Conservation (phyloP, 1,140 invertebrate genomes). For the Probaryconus sp. region DNA sequence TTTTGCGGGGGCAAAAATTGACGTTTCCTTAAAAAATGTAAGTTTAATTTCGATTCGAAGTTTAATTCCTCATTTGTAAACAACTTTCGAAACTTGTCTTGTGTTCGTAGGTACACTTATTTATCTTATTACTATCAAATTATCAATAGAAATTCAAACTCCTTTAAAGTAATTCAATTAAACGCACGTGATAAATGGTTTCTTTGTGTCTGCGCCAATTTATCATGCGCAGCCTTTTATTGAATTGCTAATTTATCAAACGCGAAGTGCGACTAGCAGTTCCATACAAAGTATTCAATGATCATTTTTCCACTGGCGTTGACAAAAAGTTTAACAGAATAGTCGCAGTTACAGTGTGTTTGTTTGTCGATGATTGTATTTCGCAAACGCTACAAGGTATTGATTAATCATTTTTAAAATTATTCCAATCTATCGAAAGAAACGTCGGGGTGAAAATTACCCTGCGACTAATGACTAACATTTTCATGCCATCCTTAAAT, state of each 20-base stretch:
- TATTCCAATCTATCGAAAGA: no score
- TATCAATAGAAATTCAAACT: conserved; percentile 57
- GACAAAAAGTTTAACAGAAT: conserved; percentile 20
- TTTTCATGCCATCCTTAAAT: no score
- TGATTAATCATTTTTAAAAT: no score
- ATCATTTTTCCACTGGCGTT: conserved; percentile 29
- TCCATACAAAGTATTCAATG: conserved; percentile 17
- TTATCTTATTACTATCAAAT: conserved; percentile 56
- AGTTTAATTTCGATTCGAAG: no score
- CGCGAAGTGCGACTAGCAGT: conserved; percentile 13
- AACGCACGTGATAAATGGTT: conserved; percentile 52
- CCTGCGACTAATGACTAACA: no score
- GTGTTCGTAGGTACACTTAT: conserved; percentile 15
- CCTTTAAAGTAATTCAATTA: conserved; percentile 49
- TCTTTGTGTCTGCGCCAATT: conserved; percentile 46
- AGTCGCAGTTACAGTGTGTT: no score
- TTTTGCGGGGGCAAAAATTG: conserved; percentile 22
- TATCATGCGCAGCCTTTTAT: conserved; percentile 47
- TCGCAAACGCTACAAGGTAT: neutral
- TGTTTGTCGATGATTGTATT: no score
- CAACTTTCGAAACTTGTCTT: conserved; percentile 52
- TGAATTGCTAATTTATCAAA: conserved; percentile 51
- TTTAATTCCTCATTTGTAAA: conserved; percentile 14
- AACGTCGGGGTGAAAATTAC: no score
- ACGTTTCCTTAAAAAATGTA: no score